Evolutionary conservation across 2,113 vertebrate species (phyloP).

Genomic region (Uria aalge): DNA sequence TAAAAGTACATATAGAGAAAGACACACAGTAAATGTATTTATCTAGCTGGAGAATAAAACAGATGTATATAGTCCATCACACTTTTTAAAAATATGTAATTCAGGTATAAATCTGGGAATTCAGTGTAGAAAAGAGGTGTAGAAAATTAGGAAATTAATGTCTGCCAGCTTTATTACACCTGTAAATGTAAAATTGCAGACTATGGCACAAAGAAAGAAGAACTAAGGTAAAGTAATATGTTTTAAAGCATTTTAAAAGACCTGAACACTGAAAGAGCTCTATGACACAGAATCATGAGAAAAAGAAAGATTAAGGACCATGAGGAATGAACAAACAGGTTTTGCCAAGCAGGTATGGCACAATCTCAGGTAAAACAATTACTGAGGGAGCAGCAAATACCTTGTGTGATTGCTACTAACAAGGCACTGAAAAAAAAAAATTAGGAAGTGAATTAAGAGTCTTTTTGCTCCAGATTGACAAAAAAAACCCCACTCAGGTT

Average conservation of each 20-base stretch:
- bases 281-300: not conserved
- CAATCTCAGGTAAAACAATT: not conserved
- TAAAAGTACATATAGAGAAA: not conserved
- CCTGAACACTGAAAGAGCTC: not conserved
- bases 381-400: not conserved
- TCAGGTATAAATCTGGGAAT: not conserved
- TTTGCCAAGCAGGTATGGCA: not conserved
- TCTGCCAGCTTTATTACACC: not conserved
- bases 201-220: not conserved
- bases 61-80: not conserved
- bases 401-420: not conserved
- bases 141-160: not conserved
- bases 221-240: not conserved
- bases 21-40: not conserved
- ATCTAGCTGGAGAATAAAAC: not conserved
- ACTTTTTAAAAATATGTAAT: not conserved
- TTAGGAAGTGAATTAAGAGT: not conserved
- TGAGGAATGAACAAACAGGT: not conserved
- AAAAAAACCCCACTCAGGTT: not conserved
- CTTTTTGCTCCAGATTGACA: not conserved
- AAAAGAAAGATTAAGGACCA: not conserved
- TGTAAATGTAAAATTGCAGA: not conserved
- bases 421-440: not conserved
- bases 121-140: not conserved
- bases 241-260: not conserved